These are phyloP conservation scores for Callimorpha dominula DNA, from an alignment of 2,888 invertebrate genomes.

Conservation along the genomic window DNA sequence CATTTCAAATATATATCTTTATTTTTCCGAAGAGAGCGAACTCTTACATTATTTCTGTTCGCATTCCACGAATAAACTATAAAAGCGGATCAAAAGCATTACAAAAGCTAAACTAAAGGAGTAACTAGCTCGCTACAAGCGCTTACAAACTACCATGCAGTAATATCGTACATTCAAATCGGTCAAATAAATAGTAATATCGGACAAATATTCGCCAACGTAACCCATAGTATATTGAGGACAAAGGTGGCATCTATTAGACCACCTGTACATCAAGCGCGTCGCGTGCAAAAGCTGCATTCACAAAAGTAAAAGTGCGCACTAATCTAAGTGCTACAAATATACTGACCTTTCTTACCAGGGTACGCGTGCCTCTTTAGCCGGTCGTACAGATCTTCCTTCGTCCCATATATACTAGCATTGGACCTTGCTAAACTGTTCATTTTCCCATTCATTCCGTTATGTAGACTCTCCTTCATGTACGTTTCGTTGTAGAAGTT, in stretches of 20 bases:
- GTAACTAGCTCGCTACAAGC: neutral
- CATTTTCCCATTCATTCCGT: slow-evolving; percentile 94
- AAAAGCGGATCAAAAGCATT: neutral
- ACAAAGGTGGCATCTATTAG: neutral
- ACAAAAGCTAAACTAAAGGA: neutral
- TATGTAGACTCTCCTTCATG: slow-evolving; percentile 97
- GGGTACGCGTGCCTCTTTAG: slow-evolving; percentile 98
- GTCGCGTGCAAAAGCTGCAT: slow-evolving; percentile 58
- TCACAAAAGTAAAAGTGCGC: slow-evolving; percentile 62
- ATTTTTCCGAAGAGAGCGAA: neutral
- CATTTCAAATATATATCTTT: neutral
- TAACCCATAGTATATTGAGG: neutral
- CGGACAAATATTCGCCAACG: neutral
- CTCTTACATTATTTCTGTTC: neutral
- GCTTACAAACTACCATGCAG: neutral
- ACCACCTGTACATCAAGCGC: neutral
- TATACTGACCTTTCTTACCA: slow-evolving; percentile 95
- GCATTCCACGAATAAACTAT: neutral
- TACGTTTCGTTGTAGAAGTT: slow-evolving; percentile 98
- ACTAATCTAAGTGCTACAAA: slow-evolving; percentile 76
- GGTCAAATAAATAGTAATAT: no score
- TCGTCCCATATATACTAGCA: slow-evolving; percentile 97
- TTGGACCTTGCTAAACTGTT: slow-evolving; percentile 97
- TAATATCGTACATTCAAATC: neutral
- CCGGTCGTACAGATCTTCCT: slow-evolving; percentile 98